Evolutionary conservation across 1,140 invertebrate species (phyloP).

Genomic region (Heliconius himera): DNA sequence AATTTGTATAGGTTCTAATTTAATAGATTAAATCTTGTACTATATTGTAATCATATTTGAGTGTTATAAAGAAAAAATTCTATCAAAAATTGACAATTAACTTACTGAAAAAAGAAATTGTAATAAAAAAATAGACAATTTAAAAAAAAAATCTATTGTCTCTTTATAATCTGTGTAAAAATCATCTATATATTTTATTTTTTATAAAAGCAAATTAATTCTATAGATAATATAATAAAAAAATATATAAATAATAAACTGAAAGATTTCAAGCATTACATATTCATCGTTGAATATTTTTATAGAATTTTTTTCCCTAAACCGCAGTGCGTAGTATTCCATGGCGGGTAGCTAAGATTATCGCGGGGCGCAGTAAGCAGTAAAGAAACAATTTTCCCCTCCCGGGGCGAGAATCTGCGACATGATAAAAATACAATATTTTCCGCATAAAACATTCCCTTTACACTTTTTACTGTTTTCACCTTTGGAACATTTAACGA

Average conservation of each 20-base stretch:
- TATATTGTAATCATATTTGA: too few species aligned
- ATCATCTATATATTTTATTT: too few species aligned
- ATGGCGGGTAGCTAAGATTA: constrained; percentile 59
- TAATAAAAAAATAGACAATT: too few species aligned
- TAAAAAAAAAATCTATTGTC: too few species aligned
- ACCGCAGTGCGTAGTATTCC: background rate
- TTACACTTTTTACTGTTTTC: constrained; percentile 39
- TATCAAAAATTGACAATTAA: too few species aligned
- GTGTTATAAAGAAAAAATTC: too few species aligned
- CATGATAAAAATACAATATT: constrained; percentile 76
- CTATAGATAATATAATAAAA: background rate
- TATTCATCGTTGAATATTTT: background rate
- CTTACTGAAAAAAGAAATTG: too few species aligned
- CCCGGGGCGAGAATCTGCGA: constrained; percentile 62
- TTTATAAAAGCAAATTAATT: too few species aligned
- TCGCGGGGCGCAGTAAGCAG: constrained; percentile 71
- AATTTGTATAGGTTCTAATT: background rate
- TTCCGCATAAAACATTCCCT: constrained; percentile 49
- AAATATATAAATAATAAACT: background rate
- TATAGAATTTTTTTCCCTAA: background rate
- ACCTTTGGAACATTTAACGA: constrained; percentile 53
- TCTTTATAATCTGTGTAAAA: too few species aligned
- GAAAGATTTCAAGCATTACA: background rate
- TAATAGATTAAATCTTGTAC: too few species aligned
- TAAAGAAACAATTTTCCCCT: constrained; percentile 80